phyloP scores from a whole-genome alignment of 2,113 vertebrate genomes.

The Thinocorus orbignyianus region DNA sequence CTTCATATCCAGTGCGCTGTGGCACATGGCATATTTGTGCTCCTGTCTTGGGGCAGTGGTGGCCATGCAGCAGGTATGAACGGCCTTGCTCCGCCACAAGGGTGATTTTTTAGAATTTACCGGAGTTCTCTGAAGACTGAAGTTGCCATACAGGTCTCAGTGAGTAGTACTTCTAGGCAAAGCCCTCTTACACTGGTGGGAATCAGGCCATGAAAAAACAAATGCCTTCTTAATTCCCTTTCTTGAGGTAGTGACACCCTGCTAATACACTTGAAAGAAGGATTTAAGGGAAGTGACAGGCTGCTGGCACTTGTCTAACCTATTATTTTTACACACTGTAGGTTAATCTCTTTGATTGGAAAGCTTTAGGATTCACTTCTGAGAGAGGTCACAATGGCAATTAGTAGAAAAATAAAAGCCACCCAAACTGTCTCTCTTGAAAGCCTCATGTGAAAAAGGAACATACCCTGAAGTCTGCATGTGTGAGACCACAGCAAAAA shows the following conservation, averaged over 20 bases:
- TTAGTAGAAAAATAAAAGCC: neutral
- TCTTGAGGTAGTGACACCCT: neutral
- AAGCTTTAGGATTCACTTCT: neutral
- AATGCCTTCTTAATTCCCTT: neutral
- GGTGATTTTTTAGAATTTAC: neutral
- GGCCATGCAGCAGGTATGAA: fast-evolving
- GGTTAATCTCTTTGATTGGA: neutral
- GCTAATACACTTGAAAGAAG: neutral
- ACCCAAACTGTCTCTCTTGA: neutral
- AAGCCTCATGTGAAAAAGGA: neutral
- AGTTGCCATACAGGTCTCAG: neutral
- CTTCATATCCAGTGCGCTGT: neutral
- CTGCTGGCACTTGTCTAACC: neutral
- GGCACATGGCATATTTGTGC: fast-evolving
- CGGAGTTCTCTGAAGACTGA: neutral
- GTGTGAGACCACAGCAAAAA: neutral
- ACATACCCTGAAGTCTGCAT: neutral
- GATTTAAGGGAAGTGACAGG: neutral
- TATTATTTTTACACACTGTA: neutral
- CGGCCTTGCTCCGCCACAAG: fast-evolving
- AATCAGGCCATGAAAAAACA: neutral
- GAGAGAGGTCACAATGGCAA: neutral
- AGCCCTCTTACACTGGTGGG: neutral
- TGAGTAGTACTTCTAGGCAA: neutral
- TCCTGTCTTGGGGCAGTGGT: neutral